These are phyloP conservation scores for Ditylenchus dipsaci DNA, from an alignment of 1,140 invertebrate genomes.

Conservation along the genomic window DNA sequence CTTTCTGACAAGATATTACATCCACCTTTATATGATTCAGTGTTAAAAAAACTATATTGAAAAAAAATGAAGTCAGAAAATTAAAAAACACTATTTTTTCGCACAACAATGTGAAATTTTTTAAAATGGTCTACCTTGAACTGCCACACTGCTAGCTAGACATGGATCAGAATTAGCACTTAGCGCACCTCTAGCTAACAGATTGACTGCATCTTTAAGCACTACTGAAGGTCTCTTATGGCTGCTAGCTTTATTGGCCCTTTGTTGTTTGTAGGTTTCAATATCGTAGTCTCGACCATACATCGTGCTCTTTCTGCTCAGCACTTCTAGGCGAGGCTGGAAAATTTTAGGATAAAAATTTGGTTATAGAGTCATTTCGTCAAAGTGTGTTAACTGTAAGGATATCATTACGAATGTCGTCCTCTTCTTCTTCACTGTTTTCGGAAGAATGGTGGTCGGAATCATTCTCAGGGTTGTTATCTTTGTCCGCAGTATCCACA, in stretches of 20 bases:
- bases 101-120: too few species aligned
- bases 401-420: conserved; percentile 2
- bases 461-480: background rate
- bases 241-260: background rate
- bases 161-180: background rate
- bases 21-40: too few species aligned
- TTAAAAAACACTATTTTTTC: too few species aligned
- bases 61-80: too few species aligned
- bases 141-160: background rate
- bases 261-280: background rate
- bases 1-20: too few species aligned
- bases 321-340: background rate
- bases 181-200: background rate
- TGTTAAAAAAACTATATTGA: too few species aligned
- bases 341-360: background rate
- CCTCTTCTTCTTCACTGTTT: conserved; percentile 1
- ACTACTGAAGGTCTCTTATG: background rate
- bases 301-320: background rate
- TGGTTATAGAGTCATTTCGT: background rate
- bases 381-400: background rate
- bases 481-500: background rate
- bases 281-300: background rate
- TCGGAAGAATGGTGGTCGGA: background rate
- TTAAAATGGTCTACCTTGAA: too few species aligned
- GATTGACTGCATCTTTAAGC: background rate